phyloP scores from a whole-genome alignment of 1,140 invertebrate genomes.

The Ditylenchus dipsaci region DNA sequence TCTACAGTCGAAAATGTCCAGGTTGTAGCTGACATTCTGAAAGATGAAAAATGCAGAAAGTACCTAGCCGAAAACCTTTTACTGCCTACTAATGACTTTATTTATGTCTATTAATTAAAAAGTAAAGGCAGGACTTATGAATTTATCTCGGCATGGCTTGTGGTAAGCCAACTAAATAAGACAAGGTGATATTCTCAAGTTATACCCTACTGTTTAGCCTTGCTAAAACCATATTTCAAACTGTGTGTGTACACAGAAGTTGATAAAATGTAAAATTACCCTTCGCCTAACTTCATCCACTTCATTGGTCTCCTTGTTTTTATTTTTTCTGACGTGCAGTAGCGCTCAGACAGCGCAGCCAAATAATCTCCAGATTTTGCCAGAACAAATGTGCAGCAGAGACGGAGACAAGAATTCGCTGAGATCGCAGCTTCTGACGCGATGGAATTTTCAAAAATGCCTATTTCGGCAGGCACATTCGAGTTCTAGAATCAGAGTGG shows the following conservation, averaged over 20 bases:
- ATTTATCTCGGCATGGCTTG: too few species aligned
- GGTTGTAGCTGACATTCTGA: constrained; percentile 92
- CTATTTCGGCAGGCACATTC: constrained; percentile 50
- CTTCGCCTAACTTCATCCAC: constrained; percentile 74
- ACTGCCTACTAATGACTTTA: not conserved
- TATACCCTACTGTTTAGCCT: not conserved
- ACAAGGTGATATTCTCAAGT: too few species aligned
- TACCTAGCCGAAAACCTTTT: too few species aligned
- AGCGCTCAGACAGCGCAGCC: constrained; percentile 97
- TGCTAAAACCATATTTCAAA: not conserved
- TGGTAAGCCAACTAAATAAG: too few species aligned
- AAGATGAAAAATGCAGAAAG: constrained; percentile 41
- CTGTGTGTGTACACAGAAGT: not conserved
- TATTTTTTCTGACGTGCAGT: constrained; percentile 80
- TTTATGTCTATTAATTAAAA: not conserved
- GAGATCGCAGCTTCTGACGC: constrained; percentile 83
- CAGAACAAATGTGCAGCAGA: constrained; percentile 97
- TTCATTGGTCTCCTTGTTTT: constrained; percentile 65
- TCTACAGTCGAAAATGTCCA: constrained; percentile 85
- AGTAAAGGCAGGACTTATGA: too few species aligned
- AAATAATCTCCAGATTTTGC: constrained; percentile 97
- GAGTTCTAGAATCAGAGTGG: not conserved
- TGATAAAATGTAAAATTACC: constrained; percentile 61
- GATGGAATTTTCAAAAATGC: constrained; percentile 61
- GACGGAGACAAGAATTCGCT: constrained; percentile 88